Evolutionary conservation across 2,113 vertebrate species (phyloP), one percentile per base, ranked within the genome.

Genomic region (Xiphorhynchus elegans): DNA sequence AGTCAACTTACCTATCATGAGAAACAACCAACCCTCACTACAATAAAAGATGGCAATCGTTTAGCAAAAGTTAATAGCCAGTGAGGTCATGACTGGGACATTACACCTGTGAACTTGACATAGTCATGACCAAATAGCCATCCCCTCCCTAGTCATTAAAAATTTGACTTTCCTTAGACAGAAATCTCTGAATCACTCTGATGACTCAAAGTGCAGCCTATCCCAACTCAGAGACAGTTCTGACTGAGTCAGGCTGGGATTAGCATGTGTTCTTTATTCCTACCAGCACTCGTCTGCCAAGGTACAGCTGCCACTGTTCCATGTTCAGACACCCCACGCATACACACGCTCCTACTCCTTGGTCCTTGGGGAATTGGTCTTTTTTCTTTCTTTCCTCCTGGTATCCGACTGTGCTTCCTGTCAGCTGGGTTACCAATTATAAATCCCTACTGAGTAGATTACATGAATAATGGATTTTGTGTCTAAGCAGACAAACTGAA

Each of bases 331-430:
- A 23, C 83, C 76, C 50, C 59, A 80, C 8, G 0, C 47, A 25
- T 42, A 67, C 18, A 62, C 88, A 85, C 1, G 0, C 52, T 86
- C 52, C 55, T 13, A 55, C 55, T 2, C 2, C 26, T 39, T 84
- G 55, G 35, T 97, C 93, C 64, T 17, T 88, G 29, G 82, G 55
- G 82, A 93, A 93, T 5, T 40, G 86, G 46, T 52, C 55, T 88
- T 92, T 49, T 75, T 83, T 62, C 39, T 84, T 93, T 84, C 89
- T 89, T 92, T 91, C 84, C 79, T 93, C 35, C 33, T 66, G 29
- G 59, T 91, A 85, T 94, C 87, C 94, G 70, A 91, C 82, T 74
- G 55, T 95, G 90, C 69, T 96, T 96, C 92, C 95, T 95, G 87
- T 94, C 93, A 96, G 59, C 84, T 90, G 78, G 63, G 33, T 93